These are phyloP conservation scores for Homarus gammarus DNA, from an alignment of 2,888 invertebrate species.

Conservation along the genomic window DNA sequence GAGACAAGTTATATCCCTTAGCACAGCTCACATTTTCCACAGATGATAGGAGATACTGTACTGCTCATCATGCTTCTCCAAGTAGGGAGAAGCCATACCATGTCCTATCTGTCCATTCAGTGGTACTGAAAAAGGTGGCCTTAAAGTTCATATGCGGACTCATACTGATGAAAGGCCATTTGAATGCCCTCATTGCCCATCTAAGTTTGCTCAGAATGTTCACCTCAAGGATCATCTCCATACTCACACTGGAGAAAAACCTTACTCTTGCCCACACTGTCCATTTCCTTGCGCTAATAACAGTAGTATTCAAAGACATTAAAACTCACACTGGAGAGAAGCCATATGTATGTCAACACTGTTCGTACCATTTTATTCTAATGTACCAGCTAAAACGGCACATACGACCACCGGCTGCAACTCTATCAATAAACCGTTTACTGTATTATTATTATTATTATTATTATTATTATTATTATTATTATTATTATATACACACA, in stretches of 20 bases:
- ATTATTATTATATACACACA: too few species aligned
- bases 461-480: too few species aligned
- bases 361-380: neutral
- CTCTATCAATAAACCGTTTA: too few species aligned
- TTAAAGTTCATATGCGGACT: constrained; percentile 18
- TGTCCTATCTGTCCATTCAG: neutral
- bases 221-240: constrained; percentile 35
- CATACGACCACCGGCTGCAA: neutral
- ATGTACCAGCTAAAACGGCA: constrained; percentile 9
- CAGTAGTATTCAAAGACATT: constrained; percentile 23
- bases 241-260: constrained; percentile 28
- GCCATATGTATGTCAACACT: constrained; percentile 35
- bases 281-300: constrained; percentile 21
- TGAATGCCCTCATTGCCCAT: constrained; percentile 25
- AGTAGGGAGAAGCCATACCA: neutral
- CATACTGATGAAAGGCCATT: constrained; percentile 40
- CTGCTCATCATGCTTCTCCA: neutral
- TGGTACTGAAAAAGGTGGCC: constrained; percentile 2
- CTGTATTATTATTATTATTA: too few species aligned
- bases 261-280: constrained; percentile 28
- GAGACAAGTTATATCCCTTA: neutral
- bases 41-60: neutral
- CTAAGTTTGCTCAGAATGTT: constrained; percentile 27
- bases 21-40: neutral
- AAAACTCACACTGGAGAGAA: constrained; percentile 59